A percentile compares a stretch with the other conserved stretches of the same genome.
phyloP scores from a whole-genome alignment of 2,113 vertebrate species.

The Melanerpes formicivorus region DNA sequence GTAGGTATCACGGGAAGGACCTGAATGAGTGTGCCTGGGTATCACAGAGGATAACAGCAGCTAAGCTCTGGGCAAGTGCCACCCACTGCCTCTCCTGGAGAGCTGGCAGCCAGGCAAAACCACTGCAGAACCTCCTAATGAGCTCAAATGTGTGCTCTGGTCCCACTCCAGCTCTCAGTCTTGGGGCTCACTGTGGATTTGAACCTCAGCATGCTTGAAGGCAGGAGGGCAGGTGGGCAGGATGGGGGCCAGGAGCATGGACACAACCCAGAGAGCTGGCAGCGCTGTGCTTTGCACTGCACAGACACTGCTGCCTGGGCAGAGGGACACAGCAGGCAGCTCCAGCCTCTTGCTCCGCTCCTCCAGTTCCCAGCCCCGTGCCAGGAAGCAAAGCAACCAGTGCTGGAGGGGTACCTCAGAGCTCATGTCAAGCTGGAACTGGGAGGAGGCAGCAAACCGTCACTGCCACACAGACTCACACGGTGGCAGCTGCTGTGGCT shows the following conservation, averaged over 20 bases:
- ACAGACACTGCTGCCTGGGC: fast-evolving
- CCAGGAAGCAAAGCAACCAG: neutral
- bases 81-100: neutral
- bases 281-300: neutral
- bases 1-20: neutral
- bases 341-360: neutral
- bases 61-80: neutral
- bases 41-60: neutral
- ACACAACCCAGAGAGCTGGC: neutral
- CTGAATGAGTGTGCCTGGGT: fast-evolving
- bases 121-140: too few species aligned
- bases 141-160: neutral
- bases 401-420: neutral
- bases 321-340: neutral
- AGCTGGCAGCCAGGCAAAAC: neutral
- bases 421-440: neutral
- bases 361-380: fast-evolving
- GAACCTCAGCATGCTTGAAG: neutral
- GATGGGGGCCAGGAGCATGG: too few species aligned
- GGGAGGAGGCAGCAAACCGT: neutral
- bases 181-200: neutral
- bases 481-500: neutral
- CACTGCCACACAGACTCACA: neutral
- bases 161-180: neutral
- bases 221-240: fast-evolving